Conservation (phyloP, 2,888 invertebrate genomes). For the Hartigia nigra region DNA sequence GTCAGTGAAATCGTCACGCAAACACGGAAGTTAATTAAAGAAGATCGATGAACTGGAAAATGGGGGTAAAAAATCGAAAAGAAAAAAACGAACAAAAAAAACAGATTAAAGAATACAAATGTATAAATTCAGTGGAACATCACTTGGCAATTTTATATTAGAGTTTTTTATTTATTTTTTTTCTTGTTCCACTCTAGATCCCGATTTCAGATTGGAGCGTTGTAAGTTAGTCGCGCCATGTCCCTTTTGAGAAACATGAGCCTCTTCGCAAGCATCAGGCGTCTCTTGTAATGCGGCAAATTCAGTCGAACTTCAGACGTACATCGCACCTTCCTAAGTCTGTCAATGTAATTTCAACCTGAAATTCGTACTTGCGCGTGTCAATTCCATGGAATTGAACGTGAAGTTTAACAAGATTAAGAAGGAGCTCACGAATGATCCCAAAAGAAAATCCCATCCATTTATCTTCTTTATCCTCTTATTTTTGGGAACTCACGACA, state of each 20-base stretch:
- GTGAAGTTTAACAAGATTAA: neutral
- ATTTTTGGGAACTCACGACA: neutral
- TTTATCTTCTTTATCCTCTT: neutral
- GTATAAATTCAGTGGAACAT: no score
- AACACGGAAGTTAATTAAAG: neutral
- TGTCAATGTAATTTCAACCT: neutral
- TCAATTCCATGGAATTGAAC: neutral
- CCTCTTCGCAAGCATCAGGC: neutral
- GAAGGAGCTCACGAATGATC: neutral
- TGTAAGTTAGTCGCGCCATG: neutral
- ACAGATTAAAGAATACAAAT: neutral
- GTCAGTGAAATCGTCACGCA: neutral
- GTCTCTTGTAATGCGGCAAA: neutral
- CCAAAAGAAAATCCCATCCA: neutral
- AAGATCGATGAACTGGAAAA: neutral
- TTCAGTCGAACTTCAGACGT: neutral
- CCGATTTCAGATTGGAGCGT: neutral
- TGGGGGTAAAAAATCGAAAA: neutral
- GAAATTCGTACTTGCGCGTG: neutral
- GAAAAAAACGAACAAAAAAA: neutral
- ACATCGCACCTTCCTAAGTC: neutral
- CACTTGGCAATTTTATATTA: neutral
- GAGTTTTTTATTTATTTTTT: conserved; percentile 13
- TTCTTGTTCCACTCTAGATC: neutral
- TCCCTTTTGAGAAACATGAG: neutral